Evolutionary conservation across 2,797 vertebrate species (phyloP).

Genomic region (Ctenopoma kingsleyae): DNA sequence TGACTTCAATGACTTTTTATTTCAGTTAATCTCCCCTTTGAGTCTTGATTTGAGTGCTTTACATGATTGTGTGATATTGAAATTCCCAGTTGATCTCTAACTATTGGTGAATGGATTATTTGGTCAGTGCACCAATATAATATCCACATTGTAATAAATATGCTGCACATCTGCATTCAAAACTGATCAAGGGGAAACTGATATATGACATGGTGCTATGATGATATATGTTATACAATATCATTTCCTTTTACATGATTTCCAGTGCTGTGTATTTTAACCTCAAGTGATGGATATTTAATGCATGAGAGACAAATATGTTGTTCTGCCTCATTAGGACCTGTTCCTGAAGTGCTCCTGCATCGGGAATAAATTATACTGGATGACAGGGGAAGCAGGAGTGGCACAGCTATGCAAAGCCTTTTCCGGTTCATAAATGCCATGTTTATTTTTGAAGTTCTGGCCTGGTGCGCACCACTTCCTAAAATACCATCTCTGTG

Average conservation of each 20-base stretch:
- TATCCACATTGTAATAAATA: no score
- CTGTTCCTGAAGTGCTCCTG: constrained; percentile 52
- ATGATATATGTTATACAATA: neutral
- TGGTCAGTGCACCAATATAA: no score
- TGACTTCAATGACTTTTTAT: neutral
- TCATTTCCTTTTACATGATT: neutral
- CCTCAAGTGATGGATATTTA: constrained; percentile 26
- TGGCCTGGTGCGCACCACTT: constrained; percentile 71
- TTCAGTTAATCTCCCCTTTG: no score
- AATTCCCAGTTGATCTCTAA: no score
- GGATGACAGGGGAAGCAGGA: constrained; percentile 70
- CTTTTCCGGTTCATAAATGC: constrained; percentile 77
- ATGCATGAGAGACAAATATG: constrained; percentile 36
- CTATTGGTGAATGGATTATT: no score
- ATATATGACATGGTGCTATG: no score
- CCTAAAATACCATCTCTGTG: constrained; percentile 71
- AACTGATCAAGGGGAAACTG: neutral
- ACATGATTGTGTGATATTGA: no score
- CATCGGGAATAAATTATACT: constrained; percentile 39
- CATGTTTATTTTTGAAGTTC: constrained; percentile 81
- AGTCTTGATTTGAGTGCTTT: no score
- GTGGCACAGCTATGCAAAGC: constrained; percentile 59
- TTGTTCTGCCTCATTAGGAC: constrained; percentile 54
- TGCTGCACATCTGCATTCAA: neutral
- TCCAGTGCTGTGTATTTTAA: neutral